Percentiles rank a stretch among this genome's conserved stretches.
phyloP scores from a whole-genome alignment of 1,140 invertebrate species.

The Drosophila nannoptera region DNA sequence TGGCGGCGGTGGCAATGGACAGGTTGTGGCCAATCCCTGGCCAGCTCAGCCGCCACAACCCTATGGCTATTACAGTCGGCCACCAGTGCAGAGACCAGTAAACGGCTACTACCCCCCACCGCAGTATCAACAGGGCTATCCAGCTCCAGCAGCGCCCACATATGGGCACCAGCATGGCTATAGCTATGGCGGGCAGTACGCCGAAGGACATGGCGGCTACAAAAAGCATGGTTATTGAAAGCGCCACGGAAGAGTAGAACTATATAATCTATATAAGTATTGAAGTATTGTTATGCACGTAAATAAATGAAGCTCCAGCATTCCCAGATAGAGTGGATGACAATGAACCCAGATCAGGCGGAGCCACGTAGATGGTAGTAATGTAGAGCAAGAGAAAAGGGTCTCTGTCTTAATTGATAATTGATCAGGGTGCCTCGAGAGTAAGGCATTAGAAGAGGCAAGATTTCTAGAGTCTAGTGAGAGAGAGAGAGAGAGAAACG shows the following conservation, averaged over 20 bases:
- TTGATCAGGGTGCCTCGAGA: no score
- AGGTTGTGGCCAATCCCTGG: constrained; percentile 5
- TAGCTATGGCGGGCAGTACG: constrained; percentile 10
- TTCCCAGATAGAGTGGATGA: no score
- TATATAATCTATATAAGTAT: not conserved
- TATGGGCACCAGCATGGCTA: constrained; percentile 14
- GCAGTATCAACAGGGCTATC: constrained; percentile 30
- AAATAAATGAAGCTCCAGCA: not conserved
- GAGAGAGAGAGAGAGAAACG: no score
- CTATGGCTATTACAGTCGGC: constrained; percentile 39
- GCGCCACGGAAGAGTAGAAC: not conserved
- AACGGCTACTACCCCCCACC: constrained; percentile 37
- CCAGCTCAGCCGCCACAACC: constrained; percentile 5
- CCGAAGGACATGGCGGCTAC: constrained; percentile 39
- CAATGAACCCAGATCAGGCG: no score
- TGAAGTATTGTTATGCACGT: not conserved
- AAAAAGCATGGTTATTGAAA: constrained; percentile 56
- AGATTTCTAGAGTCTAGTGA: no score
- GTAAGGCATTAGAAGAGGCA: no score
- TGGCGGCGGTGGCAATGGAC: constrained; percentile 44
- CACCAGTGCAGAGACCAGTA: constrained; percentile 19
- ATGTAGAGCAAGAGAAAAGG: no score
- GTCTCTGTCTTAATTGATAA: no score
- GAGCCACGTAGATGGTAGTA: no score
- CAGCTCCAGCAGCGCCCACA: not conserved